Evolutionary conservation across 2,888 invertebrate genomes (phyloP).

Genomic region (Heteromyza rotundicornis): DNA sequence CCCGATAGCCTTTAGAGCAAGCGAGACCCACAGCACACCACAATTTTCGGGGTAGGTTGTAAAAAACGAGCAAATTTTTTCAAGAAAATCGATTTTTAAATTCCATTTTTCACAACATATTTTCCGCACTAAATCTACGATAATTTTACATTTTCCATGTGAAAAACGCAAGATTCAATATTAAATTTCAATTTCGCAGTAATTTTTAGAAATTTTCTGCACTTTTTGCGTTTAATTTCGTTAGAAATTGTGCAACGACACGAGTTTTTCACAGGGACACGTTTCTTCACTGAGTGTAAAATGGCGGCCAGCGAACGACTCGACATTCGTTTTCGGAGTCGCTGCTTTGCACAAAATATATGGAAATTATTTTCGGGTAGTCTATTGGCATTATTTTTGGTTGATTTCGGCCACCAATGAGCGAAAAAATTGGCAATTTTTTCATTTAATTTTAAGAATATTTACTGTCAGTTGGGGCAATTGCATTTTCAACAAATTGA

Average conservation of each 20-base stretch:
- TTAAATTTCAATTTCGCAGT: slow-evolving; percentile 46
- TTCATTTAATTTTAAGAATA: background rate
- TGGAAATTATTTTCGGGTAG: slow-evolving; percentile 27
- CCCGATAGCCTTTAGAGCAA: slow-evolving; percentile 10
- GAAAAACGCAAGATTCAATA: slow-evolving; percentile 44
- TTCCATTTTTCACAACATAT: slow-evolving; percentile 58
- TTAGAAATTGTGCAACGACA: slow-evolving; percentile 55
- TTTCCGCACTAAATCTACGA: slow-evolving; percentile 48
- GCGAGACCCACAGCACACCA: slow-evolving; percentile 28
- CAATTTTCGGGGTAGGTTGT: slow-evolving; percentile 23
- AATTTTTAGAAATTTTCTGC: slow-evolving; percentile 50
- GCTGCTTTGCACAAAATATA: slow-evolving; percentile 31
- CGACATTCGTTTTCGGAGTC: slow-evolving; percentile 49
- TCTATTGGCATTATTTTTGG: slow-evolving; percentile 12
- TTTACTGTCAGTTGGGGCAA: background rate
- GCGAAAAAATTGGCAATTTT: slow-evolving; percentile 28
- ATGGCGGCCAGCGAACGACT: slow-evolving; percentile 57
- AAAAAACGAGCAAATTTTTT: slow-evolving; percentile 46
- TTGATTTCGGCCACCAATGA: slow-evolving; percentile 28
- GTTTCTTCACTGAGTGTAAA: slow-evolving; percentile 60
- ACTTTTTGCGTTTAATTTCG: slow-evolving; percentile 53
- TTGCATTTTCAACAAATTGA: slow-evolving; percentile 19
- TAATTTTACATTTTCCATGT: slow-evolving; percentile 41
- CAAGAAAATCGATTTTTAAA: slow-evolving; percentile 55
- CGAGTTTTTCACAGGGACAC: slow-evolving; percentile 62